phyloP scores from a whole-genome alignment of 2,797 vertebrate species.

The Melanogrammus aeglefinus region DNA sequence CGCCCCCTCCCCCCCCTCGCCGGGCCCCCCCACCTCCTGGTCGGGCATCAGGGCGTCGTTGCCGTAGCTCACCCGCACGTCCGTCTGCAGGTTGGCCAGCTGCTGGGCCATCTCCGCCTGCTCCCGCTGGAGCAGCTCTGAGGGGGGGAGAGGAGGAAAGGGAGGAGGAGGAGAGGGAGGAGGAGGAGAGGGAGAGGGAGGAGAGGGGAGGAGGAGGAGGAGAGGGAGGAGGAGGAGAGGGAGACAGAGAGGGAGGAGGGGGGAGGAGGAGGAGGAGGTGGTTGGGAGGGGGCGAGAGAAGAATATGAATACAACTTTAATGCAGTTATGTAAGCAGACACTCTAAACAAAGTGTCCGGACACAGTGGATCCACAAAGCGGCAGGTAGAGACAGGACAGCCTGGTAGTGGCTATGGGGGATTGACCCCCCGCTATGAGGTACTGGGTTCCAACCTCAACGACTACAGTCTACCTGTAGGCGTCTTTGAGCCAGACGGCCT shows the following conservation, averaged over 20 bases:
- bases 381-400: no score
- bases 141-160: no score
- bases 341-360: no score
- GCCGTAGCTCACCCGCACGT: slow-evolving; percentile 93
- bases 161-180: neutral
- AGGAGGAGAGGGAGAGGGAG: neutral
- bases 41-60: slow-evolving; percentile 97
- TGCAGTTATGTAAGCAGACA: no score
- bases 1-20: no score
- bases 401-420: no score
- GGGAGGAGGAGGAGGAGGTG: neutral
- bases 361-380: no score
- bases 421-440: no score
- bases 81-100: slow-evolving; percentile 92
- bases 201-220: neutral
- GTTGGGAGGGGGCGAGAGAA: neutral
- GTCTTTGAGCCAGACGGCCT: no score
- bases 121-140: slow-evolving; percentile 92
- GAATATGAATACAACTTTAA: neutral
- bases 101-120: slow-evolving; percentile 94
- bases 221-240: neutral
- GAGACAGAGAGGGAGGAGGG: neutral
- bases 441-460: no score
- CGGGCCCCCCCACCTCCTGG: slow-evolving; percentile 67
- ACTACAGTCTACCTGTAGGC: no score